These are phyloP conservation scores for Hofmannophila pseudospretella DNA, from an alignment of 2,888 invertebrate species.

Conservation along the genomic window DNA sequence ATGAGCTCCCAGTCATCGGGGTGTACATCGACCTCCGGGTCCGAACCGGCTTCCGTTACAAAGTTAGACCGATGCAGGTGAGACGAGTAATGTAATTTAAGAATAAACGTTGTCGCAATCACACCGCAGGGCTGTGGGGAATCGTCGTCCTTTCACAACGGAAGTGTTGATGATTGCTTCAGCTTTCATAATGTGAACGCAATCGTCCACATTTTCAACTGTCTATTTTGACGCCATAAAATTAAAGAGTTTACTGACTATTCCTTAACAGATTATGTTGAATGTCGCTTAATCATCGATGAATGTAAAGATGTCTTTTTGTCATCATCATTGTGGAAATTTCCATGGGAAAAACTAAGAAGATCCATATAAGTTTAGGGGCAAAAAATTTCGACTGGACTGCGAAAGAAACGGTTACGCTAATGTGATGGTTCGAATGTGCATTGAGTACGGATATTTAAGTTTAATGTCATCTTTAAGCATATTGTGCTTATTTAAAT, in stretches of 20 bases:
- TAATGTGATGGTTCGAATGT: slow-evolving; percentile 11
- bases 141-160: slow-evolving; percentile 32
- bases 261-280: slow-evolving; percentile 42
- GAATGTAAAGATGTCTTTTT: slow-evolving; percentile 44
- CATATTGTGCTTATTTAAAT: slow-evolving; percentile 29
- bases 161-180: slow-evolving; percentile 67
- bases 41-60: slow-evolving; percentile 85
- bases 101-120: slow-evolving; percentile 27
- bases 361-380: slow-evolving; percentile 63
- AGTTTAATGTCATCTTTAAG: slow-evolving; percentile 37
- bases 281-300: slow-evolving; percentile 65
- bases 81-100: slow-evolving; percentile 50
- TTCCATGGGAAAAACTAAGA: slow-evolving; percentile 53
- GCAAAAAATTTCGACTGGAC: slow-evolving; percentile 60
- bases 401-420: slow-evolving; percentile 47
- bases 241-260: slow-evolving; percentile 26
- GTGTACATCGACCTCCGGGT: slow-evolving; percentile 85
- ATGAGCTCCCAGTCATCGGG: slow-evolving; percentile 84
- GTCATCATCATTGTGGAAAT: slow-evolving; percentile 52
- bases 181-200: slow-evolving; percentile 27
- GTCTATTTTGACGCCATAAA: slow-evolving; percentile 3
- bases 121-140: slow-evolving; percentile 42
- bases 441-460: slow-evolving; percentile 34
- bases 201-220: slow-evolving; percentile 63
- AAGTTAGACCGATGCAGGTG: slow-evolving; percentile 81